phyloP scores from a whole-genome alignment of 2,888 invertebrate genomes.

The Drosophila macrospina region DNA sequence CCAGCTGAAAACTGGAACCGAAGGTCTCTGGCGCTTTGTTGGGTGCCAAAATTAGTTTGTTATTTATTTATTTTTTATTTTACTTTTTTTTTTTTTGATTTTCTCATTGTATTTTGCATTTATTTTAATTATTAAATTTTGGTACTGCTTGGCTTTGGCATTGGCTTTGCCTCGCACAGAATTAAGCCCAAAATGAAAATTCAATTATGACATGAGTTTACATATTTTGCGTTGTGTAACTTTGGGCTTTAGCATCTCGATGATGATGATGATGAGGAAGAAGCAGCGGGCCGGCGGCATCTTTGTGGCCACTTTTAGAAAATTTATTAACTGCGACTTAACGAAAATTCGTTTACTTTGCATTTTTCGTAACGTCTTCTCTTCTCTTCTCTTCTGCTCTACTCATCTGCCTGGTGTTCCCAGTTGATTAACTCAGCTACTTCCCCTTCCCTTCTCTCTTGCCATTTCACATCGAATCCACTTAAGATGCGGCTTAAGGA shows the following conservation, averaged over 20 bases:
- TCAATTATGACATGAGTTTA: slow-evolving; percentile 75
- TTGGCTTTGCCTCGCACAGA: slow-evolving; percentile 30
- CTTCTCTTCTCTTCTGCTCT: neutral
- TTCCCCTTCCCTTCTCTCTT: neutral
- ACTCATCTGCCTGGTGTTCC: slow-evolving; percentile 3
- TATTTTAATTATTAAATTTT: slow-evolving; percentile 62
- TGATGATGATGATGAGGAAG: neutral
- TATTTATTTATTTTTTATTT: slow-evolving; percentile 7
- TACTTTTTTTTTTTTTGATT: slow-evolving; percentile 16
- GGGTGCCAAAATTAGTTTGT: slow-evolving; percentile 61
- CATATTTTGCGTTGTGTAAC: slow-evolving; percentile 52
- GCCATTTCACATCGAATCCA: slow-evolving; percentile 15
- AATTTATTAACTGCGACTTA: slow-evolving; percentile 66
- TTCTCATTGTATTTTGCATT: slow-evolving; percentile 41
- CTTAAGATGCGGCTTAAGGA: slow-evolving; percentile 30
- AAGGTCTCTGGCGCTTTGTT: slow-evolving; percentile 16
- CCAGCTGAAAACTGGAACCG: slow-evolving; percentile 19
- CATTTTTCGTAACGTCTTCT: slow-evolving; percentile 20
- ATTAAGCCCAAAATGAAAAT: slow-evolving; percentile 68
- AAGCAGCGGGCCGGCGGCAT: slow-evolving; percentile 28
- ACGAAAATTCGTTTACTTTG: slow-evolving; percentile 55
- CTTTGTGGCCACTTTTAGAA: slow-evolving; percentile 61
- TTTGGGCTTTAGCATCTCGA: slow-evolving; percentile 19
- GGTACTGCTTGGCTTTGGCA: slow-evolving; percentile 18
- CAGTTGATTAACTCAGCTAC: slow-evolving; percentile 50